Evolutionary conservation across 1,140 invertebrate genomes (phyloP).

Genomic region (Odontomachus brunneus): DNA sequence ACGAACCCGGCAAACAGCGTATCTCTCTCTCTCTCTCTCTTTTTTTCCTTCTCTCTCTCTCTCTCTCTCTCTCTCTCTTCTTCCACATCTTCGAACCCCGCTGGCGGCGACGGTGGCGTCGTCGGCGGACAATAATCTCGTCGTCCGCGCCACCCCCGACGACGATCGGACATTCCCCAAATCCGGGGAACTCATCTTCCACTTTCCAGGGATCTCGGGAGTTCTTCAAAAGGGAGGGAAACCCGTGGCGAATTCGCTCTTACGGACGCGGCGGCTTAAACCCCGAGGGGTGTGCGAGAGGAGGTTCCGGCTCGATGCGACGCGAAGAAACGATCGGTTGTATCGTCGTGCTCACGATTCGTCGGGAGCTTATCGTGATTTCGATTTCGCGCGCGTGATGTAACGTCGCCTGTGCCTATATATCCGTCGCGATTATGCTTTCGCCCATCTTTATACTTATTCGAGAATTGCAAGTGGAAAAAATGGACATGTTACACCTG

Average conservation of each 20-base stretch:
- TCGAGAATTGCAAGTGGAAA: too few relatives aligned
- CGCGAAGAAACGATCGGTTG: constrained; percentile 3
- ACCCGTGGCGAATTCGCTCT: constrained; percentile 53
- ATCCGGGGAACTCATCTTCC: constrained; percentile 64
- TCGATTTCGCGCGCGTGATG: not conserved
- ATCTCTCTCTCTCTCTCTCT: constrained; percentile 14
- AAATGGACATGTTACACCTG: too few relatives aligned
- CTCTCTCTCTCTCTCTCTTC: not conserved
- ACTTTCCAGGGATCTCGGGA: constrained; percentile 49
- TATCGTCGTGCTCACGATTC: constrained; percentile 6
- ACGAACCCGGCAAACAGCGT: constrained; percentile 55
- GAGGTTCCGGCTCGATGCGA: not conserved
- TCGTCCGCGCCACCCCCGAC: not conserved
- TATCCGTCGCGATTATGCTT: too few relatives aligned
- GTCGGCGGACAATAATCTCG: constrained; percentile 60
- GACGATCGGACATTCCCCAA: constrained; percentile 56
- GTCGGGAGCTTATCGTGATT: constrained; percentile 4
- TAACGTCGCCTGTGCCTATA: too few relatives aligned
- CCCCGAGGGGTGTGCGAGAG: not conserved
- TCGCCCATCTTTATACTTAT: too few relatives aligned
- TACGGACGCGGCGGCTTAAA: constrained; percentile 26
- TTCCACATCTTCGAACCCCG: constrained; percentile 2
- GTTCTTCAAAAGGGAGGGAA: constrained; percentile 50
- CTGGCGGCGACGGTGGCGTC: not conserved
- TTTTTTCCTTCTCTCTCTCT: not conserved